Evolutionary conservation across 2,797 vertebrate species (phyloP).

Genomic region (Natrix natrix): DNA sequence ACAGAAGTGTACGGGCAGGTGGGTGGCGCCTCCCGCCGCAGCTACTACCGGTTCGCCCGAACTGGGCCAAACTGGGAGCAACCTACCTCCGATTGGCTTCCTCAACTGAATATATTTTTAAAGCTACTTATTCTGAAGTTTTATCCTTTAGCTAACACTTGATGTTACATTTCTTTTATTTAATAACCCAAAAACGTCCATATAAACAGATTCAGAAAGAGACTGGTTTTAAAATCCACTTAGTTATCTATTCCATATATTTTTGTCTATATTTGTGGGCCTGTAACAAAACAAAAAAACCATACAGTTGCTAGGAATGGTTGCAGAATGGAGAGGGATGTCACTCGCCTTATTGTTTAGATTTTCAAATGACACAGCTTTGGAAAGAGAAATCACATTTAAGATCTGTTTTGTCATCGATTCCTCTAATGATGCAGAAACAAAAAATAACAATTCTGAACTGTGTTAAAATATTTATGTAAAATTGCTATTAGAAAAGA

Average conservation of each 20-base stretch:
- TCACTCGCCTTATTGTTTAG: background rate
- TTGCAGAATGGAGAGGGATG: background rate
- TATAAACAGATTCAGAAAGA: conserved; percentile 31
- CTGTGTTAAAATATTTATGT: background rate
- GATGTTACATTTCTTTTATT: conserved; percentile 27
- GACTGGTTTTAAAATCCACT: conserved; percentile 38
- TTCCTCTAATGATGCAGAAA: background rate
- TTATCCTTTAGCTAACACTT: conserved; percentile 50
- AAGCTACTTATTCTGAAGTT: conserved; percentile 37
- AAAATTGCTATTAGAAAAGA: background rate
- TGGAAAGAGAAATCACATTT: background rate
- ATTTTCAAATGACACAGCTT: background rate
- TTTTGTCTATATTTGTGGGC: background rate
- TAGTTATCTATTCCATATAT: conserved; percentile 33
- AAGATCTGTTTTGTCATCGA: background rate
- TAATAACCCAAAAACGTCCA: conserved; percentile 1
- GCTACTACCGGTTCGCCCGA: no score
- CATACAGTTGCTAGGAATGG: background rate
- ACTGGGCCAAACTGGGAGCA: no score
- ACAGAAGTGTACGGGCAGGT: no score
- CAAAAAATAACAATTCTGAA: conserved; percentile 15
- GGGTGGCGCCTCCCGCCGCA: no score
- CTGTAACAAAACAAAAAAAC: background rate
- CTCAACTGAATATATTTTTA: background rate
- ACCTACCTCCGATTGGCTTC: background rate